A percentile compares a stretch with the other conserved stretches of the same genome.
Evolutionary conservation across 2,113 vertebrate species (phyloP).

Genomic region (Phylloscopus trochilus): DNA sequence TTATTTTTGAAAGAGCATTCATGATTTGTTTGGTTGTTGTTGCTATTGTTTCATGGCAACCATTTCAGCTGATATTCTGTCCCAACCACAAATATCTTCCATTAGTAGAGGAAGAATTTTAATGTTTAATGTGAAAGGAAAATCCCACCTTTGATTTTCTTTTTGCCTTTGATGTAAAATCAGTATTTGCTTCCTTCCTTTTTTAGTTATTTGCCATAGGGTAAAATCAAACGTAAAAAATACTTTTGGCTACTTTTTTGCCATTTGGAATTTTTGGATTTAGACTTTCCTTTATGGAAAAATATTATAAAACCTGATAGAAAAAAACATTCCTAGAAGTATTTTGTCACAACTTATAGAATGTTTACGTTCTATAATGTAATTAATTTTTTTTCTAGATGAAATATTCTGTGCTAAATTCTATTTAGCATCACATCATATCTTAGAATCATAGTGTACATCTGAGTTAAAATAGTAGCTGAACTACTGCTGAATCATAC

Average conservation of each 20-base stretch:
- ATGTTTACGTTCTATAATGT: neutral
- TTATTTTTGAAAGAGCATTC: neutral
- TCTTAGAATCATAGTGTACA: neutral
- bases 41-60: neutral
- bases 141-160: neutral
- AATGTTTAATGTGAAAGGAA: neutral
- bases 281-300: constrained; percentile 28
- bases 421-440: too few species aligned
- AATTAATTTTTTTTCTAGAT: neutral
- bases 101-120: neutral
- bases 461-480: neutral
- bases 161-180: neutral
- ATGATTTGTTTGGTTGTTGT: neutral
- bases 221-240: neutral
- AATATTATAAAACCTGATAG: neutral
- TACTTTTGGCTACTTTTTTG: neutral
- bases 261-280: neutral
- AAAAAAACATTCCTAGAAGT: neutral
- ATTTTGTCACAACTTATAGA: neutral
- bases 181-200: neutral
- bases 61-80: neutral
- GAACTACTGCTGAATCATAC: neutral
- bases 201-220: neutral
- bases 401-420: neutral
- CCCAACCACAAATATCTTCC: neutral